These are phyloP conservation scores for Nesoenas mayeri DNA, from an alignment of 2,113 vertebrate genomes.

Conservation along the genomic window DNA sequence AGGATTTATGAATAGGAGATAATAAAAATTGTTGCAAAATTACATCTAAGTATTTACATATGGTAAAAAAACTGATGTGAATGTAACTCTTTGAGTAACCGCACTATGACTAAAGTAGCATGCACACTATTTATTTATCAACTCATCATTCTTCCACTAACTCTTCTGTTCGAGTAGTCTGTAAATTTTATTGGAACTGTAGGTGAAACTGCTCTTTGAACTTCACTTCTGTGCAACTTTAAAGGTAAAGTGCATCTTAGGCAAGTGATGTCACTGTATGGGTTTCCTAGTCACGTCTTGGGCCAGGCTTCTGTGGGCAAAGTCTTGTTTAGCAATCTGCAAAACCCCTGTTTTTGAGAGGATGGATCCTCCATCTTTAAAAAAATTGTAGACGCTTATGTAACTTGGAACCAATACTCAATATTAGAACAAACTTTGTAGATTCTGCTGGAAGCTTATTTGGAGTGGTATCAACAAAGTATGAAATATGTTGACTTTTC, in stretches of 20 bases:
- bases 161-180: background rate
- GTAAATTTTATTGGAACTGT: background rate
- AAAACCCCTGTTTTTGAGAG: background rate
- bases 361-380: background rate
- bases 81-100: background rate
- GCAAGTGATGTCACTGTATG: background rate
- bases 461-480: background rate
- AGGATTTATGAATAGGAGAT: background rate
- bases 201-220: background rate
- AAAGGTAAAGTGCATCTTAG: background rate
- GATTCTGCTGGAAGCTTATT: background rate
- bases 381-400: background rate
- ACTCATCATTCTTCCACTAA: background rate
- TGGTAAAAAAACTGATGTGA: background rate
- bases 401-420: background rate
- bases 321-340: background rate
- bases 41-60: background rate
- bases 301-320: background rate
- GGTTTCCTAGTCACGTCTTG: background rate
- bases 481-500: background rate
- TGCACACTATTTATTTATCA: background rate
- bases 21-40: background rate
- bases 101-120: background rate
- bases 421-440: background rate
- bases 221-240: background rate